Base-by-base conservation (phyloP, 2,888 invertebrate species). In the Megastigmus dorsalis region DNA sequence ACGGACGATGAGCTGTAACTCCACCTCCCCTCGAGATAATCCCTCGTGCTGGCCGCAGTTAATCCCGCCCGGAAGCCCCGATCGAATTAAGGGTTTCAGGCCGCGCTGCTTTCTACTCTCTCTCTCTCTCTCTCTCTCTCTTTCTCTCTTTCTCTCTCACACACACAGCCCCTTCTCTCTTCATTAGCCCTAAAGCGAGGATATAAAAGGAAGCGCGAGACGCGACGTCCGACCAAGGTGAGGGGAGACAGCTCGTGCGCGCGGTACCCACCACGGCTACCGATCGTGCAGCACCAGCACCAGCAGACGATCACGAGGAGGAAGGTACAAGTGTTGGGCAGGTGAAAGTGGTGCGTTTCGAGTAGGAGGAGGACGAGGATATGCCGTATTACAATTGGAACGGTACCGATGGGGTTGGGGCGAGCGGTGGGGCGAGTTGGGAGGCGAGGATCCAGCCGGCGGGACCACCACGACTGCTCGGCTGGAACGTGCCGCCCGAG, bases 401-500 rank as follows among this genome's bases (percentile, higher is more conserved):
- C 45, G 59, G 41, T 30, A 65, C 59, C n/a, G n/a, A n/a, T n/a
- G n/a, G n/a, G n/a, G n/a, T n/a, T n/a, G n/a, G n/a, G n/a, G n/a
- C n/a, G n/a, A n/a, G n/a, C n/a, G n/a, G 20, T 20, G 54, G 38
- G 15, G 30, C 69, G 28, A 59, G 79, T 74, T 86, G 83, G 86
- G 87, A 84, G 77, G 85, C 87, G 74, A 83, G 87, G 78, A 80
- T 85, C 59, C 78, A 83, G 75, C 84, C 86, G 75, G 84, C 83
- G 75, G 66, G 86, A 63, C 84, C 86, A 82, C 85, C 86, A 79
- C 89, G 90, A 57, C 87, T 93, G 88, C 86, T 95, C 76, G 95
- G 93, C 79, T 95, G 94, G 90, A 94, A 95, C 84, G 91, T 96
- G 33, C 92, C 93, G 6, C 92, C 93, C 28, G 93, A 93, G 59